These are phyloP conservation scores for Hydrotaea diabolus DNA, from an alignment of 2,888 invertebrate genomes.

Conservation along the genomic window DNA sequence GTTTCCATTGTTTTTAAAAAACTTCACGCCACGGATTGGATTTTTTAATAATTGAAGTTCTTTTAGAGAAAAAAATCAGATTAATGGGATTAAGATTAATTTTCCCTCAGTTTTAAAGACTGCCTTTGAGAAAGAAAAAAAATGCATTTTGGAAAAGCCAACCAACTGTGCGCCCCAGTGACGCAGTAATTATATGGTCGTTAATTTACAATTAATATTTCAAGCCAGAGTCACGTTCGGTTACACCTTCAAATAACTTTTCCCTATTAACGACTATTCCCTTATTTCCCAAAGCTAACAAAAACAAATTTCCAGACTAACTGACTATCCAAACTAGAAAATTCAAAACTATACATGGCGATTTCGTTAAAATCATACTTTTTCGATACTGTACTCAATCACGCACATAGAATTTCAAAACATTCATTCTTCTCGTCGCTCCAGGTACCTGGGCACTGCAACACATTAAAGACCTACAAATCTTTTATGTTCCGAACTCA, in stretches of 20 bases:
- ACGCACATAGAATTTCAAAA: not conserved
- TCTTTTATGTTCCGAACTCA: not conserved
- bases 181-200: constrained; percentile 28
- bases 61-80: constrained; percentile 6
- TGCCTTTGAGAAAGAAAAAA: not conserved
- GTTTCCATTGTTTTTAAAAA: not conserved
- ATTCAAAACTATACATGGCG: not conserved
- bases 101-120: not conserved
- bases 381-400: constrained; percentile 13
- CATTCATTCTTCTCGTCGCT: not conserved
- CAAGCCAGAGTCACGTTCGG: not conserved
- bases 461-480: not conserved
- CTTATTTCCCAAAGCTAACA: not conserved
- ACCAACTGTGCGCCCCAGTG: not conserved
- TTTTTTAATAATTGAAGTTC: not conserved
- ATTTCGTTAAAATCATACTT: not conserved
- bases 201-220: constrained; percentile 25
- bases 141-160: not conserved
- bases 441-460: not conserved
- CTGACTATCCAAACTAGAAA: not conserved
- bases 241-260: not conserved
- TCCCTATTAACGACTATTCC: not conserved
- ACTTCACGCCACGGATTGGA: not conserved
- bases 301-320: constrained; percentile 20
- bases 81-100: constrained; percentile 6